Conservation (phyloP, 2,888 invertebrate species). For the Eristalis pertinax region DNA sequence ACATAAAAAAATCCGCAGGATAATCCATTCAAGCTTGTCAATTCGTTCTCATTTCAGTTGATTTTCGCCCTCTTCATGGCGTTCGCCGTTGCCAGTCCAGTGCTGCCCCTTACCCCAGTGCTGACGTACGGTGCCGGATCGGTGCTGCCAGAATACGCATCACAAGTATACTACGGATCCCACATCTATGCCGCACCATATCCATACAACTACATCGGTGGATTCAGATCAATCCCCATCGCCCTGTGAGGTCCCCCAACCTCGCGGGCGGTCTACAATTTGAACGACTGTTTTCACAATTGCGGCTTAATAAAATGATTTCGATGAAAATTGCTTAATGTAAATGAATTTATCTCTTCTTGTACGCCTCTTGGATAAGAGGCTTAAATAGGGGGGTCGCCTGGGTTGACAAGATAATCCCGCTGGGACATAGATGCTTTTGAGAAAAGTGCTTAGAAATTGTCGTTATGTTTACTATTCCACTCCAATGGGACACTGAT, state of each 20-base stretch:
- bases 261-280: not conserved
- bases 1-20: not conserved
- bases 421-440: not conserved
- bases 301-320: constrained; percentile 45
- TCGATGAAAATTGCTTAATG: constrained; percentile 29
- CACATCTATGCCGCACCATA: constrained; percentile 77
- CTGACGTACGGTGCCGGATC: constrained; percentile 50
- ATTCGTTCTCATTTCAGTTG: constrained; percentile 55
- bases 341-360: not conserved
- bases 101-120: constrained; percentile 46
- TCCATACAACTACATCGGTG: constrained; percentile 73
- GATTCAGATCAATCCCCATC: constrained; percentile 46
- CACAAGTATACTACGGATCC: constrained; percentile 74
- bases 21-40: not conserved
- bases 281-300: constrained; percentile 26
- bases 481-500: not conserved
- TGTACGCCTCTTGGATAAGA: not conserved
- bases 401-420: not conserved
- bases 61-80: constrained; percentile 81
- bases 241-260: constrained; percentile 27
- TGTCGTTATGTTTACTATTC: not conserved
- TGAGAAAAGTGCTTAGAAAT: not conserved
- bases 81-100: constrained; percentile 83
- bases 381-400: not conserved
- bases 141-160: constrained; percentile 42